Base-by-base conservation (phyloP, 2,888 invertebrate species). In the Bruchidius siliquastri region DNA sequence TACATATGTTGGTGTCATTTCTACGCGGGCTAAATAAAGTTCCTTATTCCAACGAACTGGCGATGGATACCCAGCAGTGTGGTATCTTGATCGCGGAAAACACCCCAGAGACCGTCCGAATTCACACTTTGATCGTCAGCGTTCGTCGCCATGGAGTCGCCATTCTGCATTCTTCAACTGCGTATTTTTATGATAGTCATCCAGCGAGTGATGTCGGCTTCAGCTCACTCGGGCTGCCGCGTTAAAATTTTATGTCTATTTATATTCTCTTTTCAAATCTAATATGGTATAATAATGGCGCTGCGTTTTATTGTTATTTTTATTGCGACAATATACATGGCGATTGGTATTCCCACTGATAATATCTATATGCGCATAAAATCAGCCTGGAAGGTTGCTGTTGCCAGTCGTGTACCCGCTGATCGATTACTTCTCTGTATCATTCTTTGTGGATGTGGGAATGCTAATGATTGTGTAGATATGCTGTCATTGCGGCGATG, bases 291-390 rank as follows among this genome's bases (percentile, higher is more conserved):
- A 68, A 72, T 71, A 73, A 74, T 74, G 73, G 73, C 68, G 72
- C 32, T 49, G 49, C 26, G 71, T 68, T 76, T 74, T 76, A 76
- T 75, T 75, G 75, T 76, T 74, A 76, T 74, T 76, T 76, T 76
- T 76, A 76, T 76, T 74, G 68, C 32, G 69, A 72, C 69, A 68
- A 73, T 70, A 74, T 74, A 74, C 49, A 49, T 49, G 49, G 49
- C 49, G 71, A 72, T 74, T 66, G 71, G 20, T 71, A 69, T 22
- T 72, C 71, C 20, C 69, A 68, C n/a, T 30, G 67, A 72, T 74
- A 69, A 69, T 72, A 71, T 72, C 72, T 71, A 26, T 22, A n/a
- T 49, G 21, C 66, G 70, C 67, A 72, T 71, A 30, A 71, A 72
- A 67, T 49, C 22, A 22, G 68, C 18, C 69, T 20, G 21, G 22